Conservation (phyloP, 2,797 vertebrate genomes). For the Pogoniulus pusillus region DNA sequence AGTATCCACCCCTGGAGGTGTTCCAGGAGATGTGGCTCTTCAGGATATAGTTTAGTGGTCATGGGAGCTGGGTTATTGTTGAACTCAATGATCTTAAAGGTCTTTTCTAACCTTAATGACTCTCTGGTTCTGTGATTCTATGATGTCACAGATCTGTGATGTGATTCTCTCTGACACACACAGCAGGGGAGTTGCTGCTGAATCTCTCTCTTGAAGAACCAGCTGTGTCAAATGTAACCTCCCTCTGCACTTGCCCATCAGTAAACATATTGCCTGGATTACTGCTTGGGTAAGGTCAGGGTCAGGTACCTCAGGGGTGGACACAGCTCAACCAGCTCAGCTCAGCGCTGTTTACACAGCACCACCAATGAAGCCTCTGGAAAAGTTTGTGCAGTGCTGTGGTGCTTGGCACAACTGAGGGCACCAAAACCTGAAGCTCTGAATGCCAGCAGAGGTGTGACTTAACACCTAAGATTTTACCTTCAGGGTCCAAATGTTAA, state of each 20-base stretch:
- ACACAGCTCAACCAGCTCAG: not conserved
- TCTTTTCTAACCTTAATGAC: no score
- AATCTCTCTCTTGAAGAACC: fast-evolving
- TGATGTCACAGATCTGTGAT: fast-evolving
- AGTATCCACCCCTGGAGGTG: no score
- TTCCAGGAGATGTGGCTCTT: no score
- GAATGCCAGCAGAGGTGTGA: not conserved
- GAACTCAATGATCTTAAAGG: no score
- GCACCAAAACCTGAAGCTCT: not conserved
- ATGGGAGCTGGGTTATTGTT: no score
- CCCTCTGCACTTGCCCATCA: not conserved
- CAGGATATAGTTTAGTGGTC: no score
- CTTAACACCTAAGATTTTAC: not conserved
- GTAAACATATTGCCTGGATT: not conserved
- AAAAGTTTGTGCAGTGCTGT: not conserved
- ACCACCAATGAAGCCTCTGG: not conserved
- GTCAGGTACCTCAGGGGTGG: fast-evolving
- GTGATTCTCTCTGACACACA: fast-evolving
- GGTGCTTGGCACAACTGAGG: not conserved
- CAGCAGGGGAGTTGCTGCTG: not conserved
- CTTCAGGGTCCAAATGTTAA: not conserved
- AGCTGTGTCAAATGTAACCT: fast-evolving
- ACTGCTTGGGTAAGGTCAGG: not conserved
- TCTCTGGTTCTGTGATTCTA: no score
- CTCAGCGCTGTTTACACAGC: not conserved